Percentiles rank a stretch among this genome's conserved stretches.
phyloP scores from a whole-genome alignment of 2,113 vertebrate genomes.

The Poicephalus meyeri region DNA sequence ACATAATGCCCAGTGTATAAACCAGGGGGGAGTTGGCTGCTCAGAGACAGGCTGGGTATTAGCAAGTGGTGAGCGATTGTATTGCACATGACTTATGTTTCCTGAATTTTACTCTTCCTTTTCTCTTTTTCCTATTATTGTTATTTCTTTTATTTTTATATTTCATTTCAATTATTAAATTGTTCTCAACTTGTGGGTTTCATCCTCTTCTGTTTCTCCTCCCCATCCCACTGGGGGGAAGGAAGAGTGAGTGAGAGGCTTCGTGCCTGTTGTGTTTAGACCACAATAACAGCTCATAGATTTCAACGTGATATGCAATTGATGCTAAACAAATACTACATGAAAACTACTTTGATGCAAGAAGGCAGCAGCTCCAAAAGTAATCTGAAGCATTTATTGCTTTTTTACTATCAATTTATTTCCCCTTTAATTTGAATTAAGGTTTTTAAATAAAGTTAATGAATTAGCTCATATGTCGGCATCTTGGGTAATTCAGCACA shows the following conservation, averaged over 20 bases:
- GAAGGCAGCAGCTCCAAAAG: not conserved
- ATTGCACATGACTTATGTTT: not conserved
- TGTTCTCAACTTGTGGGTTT: not conserved
- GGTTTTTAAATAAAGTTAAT: not conserved
- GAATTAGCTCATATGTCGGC: not conserved
- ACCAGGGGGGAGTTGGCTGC: not conserved
- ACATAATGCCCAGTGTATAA: not conserved
- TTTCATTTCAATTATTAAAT: not conserved
- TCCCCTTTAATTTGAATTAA: not conserved
- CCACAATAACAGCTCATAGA: not conserved
- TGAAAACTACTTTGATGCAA: not conserved
- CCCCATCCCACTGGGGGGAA: not conserved
- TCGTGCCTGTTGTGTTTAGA: not conserved
- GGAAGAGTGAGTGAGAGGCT: not conserved
- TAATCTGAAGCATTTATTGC: not conserved
- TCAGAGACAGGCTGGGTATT: not conserved
- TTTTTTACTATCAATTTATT: not conserved
- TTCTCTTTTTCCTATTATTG: not conserved
- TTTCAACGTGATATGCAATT: not conserved
- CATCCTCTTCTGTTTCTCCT: not conserved
- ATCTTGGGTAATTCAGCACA: not conserved
- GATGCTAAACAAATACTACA: not conserved
- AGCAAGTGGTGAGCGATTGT: not conserved
- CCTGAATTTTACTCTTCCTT: not conserved
- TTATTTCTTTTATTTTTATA: not conserved